These are phyloP conservation scores for Poeciliopsis turrubarensis DNA, from an alignment of 2,113 vertebrate species.

Conservation along the genomic window DNA sequence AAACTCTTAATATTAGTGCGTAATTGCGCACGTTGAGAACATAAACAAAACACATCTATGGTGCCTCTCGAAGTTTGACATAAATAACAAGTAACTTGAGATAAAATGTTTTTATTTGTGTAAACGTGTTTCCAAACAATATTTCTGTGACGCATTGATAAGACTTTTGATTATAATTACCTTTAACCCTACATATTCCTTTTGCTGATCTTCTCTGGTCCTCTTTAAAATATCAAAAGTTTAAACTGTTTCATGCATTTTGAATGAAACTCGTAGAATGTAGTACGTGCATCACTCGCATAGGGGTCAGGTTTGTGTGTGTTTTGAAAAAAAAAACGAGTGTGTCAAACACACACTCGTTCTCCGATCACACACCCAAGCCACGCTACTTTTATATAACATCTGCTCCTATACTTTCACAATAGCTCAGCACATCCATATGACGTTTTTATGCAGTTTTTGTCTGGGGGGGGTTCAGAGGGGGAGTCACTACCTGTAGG, in stretches of 20 bases:
- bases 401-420: slow-evolving; percentile 77
- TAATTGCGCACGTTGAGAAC: slow-evolving; percentile 39
- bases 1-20: slow-evolving; percentile 5
- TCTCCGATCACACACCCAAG: slow-evolving; percentile 77
- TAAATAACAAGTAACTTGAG: not conserved
- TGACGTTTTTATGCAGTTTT: slow-evolving; percentile 59
- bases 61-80: not conserved
- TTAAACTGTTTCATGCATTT: not conserved
- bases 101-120: not conserved
- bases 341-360: slow-evolving; percentile 35
- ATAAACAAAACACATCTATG: not conserved
- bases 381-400: slow-evolving; percentile 80
- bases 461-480: slow-evolving; percentile 7
- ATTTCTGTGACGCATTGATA: not conserved
- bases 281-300: slow-evolving; percentile 40
- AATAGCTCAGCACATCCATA: slow-evolving; percentile 74
- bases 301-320: slow-evolving; percentile 56
- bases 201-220: not conserved
- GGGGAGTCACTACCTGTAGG: slow-evolving; percentile 57
- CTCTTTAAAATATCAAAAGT: not conserved
- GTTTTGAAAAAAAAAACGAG: slow-evolving; percentile 14
- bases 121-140: not conserved
- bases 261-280: slow-evolving; percentile 13
- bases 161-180: not conserved
- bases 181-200: not conserved